Evolutionary conservation across 1,140 invertebrate species (phyloP), one percentile per base, ranked within the genome.

Genomic region (Cydia splendana): DNA sequence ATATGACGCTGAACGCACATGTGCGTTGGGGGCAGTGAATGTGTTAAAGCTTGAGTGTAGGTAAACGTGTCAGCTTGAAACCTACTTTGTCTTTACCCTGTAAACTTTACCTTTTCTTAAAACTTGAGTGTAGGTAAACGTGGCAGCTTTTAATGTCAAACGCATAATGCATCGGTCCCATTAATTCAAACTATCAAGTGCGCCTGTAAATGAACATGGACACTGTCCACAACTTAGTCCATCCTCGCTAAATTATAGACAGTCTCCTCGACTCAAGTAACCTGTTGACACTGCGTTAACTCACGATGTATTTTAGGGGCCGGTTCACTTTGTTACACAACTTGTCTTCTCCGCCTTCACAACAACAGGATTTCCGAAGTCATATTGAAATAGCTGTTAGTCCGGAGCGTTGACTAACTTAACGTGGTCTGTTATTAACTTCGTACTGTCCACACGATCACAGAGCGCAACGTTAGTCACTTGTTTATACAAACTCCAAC

Each of bases 251-350:
- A 91, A 91, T 91, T 91, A 91, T 85, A 90, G 88, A 90, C 87
- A 91, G 88, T 88, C 87, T 88, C 86, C 83, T 89, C 82, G 84
- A 84, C 88, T 91, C 89, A 89, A 90, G 88, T 91, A 91, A 93
- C 90, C 90, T 91, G 89, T 91, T 93, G 90, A 90, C 89, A 87
- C 82, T 84, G 80, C 13, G 80, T 82, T 81, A 80, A 78, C 74
- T 80, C 69, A 80, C 77, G 67, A 80, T 67, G 38, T 74, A 75
- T 81, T 81, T 81, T 78, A 80, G 83, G 79, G 80, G 78, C 77
- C 76, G 80, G 81, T 83, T 80, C 80, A 77, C 77, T 81, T 77
- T 80, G n/a, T 57, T 76, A 53, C 48, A 42, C 62, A 74, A 73
- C 73, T 51, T 45, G 38, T 78, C 76, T 74, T 74, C 73, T 28